A percentile compares a stretch with the other conserved stretches of the same genome.
Conservation (phyloP, 2,888 invertebrate genomes). For the Hirtodrosophila trivittata region DNA sequence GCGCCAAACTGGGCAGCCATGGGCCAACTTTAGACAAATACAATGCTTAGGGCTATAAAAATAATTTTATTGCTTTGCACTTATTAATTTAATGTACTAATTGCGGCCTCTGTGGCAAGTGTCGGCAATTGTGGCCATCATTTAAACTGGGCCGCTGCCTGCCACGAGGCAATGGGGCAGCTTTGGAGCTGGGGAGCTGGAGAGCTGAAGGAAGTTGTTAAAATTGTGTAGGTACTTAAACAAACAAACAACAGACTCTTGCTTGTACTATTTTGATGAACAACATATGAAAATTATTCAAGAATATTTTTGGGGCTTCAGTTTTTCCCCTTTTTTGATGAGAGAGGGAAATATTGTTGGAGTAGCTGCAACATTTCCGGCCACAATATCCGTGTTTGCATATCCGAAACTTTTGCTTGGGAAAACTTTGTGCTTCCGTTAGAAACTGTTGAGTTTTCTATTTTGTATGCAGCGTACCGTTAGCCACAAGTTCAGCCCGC, state of each 20-base stretch:
- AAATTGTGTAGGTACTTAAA: constrained; percentile 14
- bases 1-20: constrained; percentile 36
- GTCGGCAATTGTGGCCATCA: constrained; percentile 37
- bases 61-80: constrained; percentile 60
- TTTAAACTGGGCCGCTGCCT: constrained; percentile 63
- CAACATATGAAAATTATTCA: constrained; percentile 6
- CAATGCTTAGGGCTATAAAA: constrained; percentile 28
- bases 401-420: constrained; percentile 32
- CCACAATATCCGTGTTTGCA: constrained; percentile 50
- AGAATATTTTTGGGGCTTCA: constrained; percentile 35
- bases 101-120: constrained; percentile 67
- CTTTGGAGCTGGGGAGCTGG: not conserved
- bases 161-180: no score
- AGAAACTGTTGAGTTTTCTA: constrained; percentile 36
- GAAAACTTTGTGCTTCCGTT: constrained; percentile 75
- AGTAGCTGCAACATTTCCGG: constrained; percentile 58
- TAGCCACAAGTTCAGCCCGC: constrained; percentile 42
- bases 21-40: constrained; percentile 39
- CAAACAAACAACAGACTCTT: constrained; percentile 23
- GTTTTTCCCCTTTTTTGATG: no score
- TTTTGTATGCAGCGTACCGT: constrained; percentile 55
- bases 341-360: no score
- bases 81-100: constrained; percentile 73
- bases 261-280: not conserved
- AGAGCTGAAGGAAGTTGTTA: constrained; percentile 41